phyloP scores from a whole-genome alignment of 2,113 vertebrate genomes.

The Nematolebias whitei region DNA sequence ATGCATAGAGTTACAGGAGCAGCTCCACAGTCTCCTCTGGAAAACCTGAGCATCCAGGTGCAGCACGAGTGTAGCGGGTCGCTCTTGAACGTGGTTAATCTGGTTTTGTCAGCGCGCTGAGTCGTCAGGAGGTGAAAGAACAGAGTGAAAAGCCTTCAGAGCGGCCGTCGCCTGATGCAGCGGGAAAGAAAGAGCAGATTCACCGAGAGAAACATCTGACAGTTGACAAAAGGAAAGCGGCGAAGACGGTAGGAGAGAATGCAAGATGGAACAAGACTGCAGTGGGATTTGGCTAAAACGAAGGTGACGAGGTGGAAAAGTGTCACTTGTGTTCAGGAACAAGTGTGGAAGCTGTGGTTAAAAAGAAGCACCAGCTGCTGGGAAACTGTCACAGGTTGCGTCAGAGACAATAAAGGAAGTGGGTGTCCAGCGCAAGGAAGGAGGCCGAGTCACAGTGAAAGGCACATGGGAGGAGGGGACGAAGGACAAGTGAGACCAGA shows the following conservation, averaged over 20 bases:
- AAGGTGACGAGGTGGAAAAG: slow-evolving; percentile 9
- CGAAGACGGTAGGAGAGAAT: slow-evolving; percentile 29
- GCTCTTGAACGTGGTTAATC: slow-evolving; percentile 7
- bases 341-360: slow-evolving; percentile 3
- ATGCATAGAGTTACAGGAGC: slow-evolving; percentile 39
- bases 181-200: slow-evolving; percentile 55
- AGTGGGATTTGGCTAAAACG: no score
- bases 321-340: background rate
- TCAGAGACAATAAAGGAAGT: slow-evolving; percentile 11
- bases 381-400: slow-evolving; percentile 1
- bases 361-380: slow-evolving; percentile 11
- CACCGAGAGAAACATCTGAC: slow-evolving; percentile 4
- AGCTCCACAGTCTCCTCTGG: slow-evolving; percentile 36
- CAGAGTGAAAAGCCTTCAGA: slow-evolving; percentile 70
- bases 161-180: slow-evolving; percentile 66
- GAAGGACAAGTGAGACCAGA: slow-evolving; percentile 37
- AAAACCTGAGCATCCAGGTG: slow-evolving; percentile 55
- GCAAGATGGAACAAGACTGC: slow-evolving; percentile 1
- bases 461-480: slow-evolving; percentile 66
- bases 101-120: slow-evolving; percentile 37
- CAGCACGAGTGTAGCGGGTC: slow-evolving; percentile 38
- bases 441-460: slow-evolving; percentile 60
- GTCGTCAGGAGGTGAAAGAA: slow-evolving; percentile 43
- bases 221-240: background rate
- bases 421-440: slow-evolving; percentile 34